Evolutionary conservation across 2,113 vertebrate species (phyloP), one percentile per base, ranked within the genome.

Genomic region (Agapornis roseicollis): DNA sequence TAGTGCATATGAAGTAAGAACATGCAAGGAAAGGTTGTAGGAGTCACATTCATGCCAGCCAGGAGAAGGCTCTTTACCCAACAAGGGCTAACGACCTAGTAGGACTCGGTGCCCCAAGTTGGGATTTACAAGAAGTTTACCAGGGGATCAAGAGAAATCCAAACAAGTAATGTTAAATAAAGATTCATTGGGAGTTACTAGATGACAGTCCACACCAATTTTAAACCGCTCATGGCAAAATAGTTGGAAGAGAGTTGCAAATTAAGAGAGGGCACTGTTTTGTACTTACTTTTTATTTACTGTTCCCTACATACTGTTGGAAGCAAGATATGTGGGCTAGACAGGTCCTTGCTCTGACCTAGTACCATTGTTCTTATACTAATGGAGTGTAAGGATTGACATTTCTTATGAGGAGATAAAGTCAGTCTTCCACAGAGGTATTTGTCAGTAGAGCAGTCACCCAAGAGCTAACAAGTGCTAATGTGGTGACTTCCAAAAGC

Each of bases 61-160:
- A 73, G n/a, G 35, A 68, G 28, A 23, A 77, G 15, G 11, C 44
- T 83, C 63, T 87, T 84, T 24, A 60, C 31, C 8, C 22, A 46
- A 11, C 0, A 0, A 90, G 55, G 18, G 33, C 6, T 58, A 35
- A 11, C 47, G 49, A 42, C 49, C 19, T 60, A 13, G 25, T 4
- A 46, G 39, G 28, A 46, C 33, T 89, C 53, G 3, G 7, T n/a
- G 80, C 35, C 24, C 31, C 8, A 23, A 16, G 3, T 4, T 56
- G 37, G 31, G 4, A 2, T 70, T 70, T 61, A 33, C 47, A 37
- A 72, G 52, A 44, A 29, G 35, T 66, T 39, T 70, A 28, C 22
- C 13, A 58, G 25, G 18, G 27, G 7, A 50, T 64, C 0, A 1
- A 80, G n/a, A 20, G 77, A 73, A 74, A 61, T 22, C 22, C 61